Percentiles rank a stretch among this genome's conserved stretches.
Evolutionary conservation across 2,113 vertebrate genomes (phyloP).

Genomic region (Mystacornis crossleyi): DNA sequence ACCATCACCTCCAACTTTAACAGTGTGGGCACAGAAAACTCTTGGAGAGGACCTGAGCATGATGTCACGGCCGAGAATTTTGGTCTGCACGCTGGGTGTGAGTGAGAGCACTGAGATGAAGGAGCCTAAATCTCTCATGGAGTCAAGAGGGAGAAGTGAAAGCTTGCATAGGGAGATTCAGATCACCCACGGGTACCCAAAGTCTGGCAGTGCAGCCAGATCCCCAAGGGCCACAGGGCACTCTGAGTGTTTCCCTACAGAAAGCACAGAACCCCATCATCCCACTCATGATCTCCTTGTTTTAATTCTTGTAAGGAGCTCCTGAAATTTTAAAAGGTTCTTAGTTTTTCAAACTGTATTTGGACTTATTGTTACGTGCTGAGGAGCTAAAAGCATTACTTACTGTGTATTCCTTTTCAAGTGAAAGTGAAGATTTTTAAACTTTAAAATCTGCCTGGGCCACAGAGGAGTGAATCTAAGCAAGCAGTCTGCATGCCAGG

Average conservation of each 20-base stretch:
- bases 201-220: neutral
- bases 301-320: constrained; percentile 1
- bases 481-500: neutral
- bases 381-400: constrained; percentile 43
- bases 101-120: neutral
- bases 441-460: constrained; percentile 37
- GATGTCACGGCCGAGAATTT: neutral
- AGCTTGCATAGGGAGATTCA: neutral
- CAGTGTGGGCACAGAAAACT: neutral
- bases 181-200: neutral
- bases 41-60: neutral
- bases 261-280: neutral
- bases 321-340: constrained; percentile 38
- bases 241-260: neutral
- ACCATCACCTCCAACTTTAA: neutral
- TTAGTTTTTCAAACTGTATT: constrained; percentile 3
- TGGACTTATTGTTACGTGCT: neutral
- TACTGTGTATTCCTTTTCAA: constrained; percentile 6
- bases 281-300: neutral
- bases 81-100: neutral
- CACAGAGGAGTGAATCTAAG: neutral
- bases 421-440: constrained; percentile 53
- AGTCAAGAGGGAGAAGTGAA: neutral
- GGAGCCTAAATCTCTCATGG: neutral
- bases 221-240: neutral